A percentile compares a stretch with the other conserved stretches of the same genome.
phyloP scores from a whole-genome alignment of 1,140 invertebrate species.

The Pygmarrhopalites habei region DNA sequence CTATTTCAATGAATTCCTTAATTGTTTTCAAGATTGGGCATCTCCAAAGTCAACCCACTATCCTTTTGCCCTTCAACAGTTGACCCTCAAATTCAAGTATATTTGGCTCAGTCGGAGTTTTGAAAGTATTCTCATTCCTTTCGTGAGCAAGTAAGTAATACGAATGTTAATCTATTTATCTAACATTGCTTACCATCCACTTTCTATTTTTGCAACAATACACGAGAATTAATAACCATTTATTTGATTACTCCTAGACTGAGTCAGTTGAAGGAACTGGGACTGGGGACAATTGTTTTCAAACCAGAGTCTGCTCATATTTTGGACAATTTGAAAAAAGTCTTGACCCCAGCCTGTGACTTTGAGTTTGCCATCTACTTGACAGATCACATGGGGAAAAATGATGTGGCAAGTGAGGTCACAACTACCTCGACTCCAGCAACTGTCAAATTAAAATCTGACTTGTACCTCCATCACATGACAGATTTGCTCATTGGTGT shows the following conservation, averaged over 20 bases:
- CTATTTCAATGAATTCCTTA: conserved; percentile 7
- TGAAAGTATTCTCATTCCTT: conserved; percentile 1
- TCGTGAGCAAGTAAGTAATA: background rate
- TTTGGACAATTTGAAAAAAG: background rate
- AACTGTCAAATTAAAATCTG: background rate
- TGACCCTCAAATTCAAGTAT: conserved; percentile 8
- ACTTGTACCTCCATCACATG: background rate
- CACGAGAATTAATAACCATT: too few relatives aligned
- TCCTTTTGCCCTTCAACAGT: background rate
- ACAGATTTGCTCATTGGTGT: background rate
- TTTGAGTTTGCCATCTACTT: background rate
- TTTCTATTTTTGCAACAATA: too few relatives aligned
- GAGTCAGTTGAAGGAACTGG: background rate
- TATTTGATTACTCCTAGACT: too few relatives aligned
- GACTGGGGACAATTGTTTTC: background rate
- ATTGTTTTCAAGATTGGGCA: background rate
- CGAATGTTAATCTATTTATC: too few relatives aligned
- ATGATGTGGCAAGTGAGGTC: background rate
- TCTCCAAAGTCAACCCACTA: too few relatives aligned
- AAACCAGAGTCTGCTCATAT: background rate
- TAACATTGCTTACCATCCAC: too few relatives aligned
- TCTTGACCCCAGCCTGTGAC: background rate
- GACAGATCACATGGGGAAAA: background rate
- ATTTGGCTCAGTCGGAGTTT: conserved; percentile 2
- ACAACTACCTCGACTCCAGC: background rate